Evolutionary conservation across 2,888 invertebrate genomes (phyloP).

Genomic region (Sussaba pulchella): DNA sequence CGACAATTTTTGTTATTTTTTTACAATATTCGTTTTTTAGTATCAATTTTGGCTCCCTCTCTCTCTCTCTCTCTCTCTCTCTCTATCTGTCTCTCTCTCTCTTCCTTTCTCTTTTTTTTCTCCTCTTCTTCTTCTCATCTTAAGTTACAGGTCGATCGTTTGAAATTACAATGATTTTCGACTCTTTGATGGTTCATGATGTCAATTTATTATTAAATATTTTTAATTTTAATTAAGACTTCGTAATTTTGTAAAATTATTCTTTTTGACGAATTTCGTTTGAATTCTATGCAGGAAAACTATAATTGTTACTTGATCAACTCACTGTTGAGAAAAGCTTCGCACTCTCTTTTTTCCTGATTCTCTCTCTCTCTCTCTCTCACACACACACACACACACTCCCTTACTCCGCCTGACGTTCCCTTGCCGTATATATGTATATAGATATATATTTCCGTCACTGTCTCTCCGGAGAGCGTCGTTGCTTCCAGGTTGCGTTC

Average conservation of each 20-base stretch:
- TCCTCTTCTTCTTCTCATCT: too few species aligned
- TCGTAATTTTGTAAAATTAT: too few species aligned
- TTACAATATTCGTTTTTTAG: background rate
- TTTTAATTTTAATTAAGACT: too few species aligned
- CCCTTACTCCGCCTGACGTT: constrained; percentile 2
- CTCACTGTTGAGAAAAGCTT: constrained; percentile 29
- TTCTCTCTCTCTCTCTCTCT: background rate
- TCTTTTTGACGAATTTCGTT: too few species aligned
- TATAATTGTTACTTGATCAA: constrained; percentile 2
- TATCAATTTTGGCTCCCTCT: background rate
- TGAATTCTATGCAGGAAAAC: background rate
- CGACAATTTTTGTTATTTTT: too few species aligned
- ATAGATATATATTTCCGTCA: constrained; percentile 5
- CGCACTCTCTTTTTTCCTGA: background rate
- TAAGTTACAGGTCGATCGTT: too few species aligned
- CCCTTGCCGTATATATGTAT: background rate
- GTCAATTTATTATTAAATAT: too few species aligned
- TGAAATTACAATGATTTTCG: too few species aligned
- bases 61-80: background rate
- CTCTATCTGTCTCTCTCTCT: constrained; percentile 8
- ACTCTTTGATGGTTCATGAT: too few species aligned
- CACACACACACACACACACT: constrained; percentile 18
- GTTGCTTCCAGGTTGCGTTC: constrained; percentile 9
- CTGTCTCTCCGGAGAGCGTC: constrained; percentile 22
- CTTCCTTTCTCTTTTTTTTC: background rate